A percentile compares a stretch with the other conserved stretches of the same genome.
Evolutionary conservation across 2,113 vertebrate genomes (phyloP).

Genomic region (Thomomys bottae): DNA sequence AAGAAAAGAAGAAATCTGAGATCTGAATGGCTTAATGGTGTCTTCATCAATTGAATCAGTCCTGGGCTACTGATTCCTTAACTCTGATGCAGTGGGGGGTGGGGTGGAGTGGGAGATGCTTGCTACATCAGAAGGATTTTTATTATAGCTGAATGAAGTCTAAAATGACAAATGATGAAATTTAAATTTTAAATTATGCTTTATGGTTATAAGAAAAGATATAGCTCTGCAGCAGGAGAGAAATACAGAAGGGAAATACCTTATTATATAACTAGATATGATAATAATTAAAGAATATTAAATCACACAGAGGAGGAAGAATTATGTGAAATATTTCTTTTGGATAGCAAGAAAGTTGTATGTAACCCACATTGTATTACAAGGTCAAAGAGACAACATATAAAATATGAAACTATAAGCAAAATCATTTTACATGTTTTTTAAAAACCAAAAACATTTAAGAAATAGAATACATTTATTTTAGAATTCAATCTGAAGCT

Average conservation of each 20-base stretch:
- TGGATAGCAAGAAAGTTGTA: background rate
- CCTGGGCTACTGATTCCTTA: background rate
- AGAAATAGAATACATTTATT: too few species aligned
- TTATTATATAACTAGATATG: constrained; percentile 5
- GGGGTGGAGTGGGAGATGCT: background rate
- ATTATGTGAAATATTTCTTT: constrained; percentile 27
- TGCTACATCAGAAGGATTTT: background rate
- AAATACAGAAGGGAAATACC: background rate
- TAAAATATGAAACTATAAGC: constrained; percentile 27
- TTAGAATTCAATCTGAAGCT: too few species aligned
- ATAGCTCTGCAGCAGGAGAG: background rate
- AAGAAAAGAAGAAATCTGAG: background rate
- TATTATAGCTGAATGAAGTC: background rate
- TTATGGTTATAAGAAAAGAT: background rate
- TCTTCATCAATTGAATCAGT: background rate
- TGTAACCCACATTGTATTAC: background rate
- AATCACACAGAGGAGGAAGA: background rate
- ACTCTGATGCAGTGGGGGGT: background rate
- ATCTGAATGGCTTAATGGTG: background rate
- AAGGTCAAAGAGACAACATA: background rate
- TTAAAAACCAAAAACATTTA: background rate
- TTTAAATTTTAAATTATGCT: constrained; percentile 18
- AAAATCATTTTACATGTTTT: background rate
- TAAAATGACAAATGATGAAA: constrained; percentile 12
- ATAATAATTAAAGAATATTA: background rate